A percentile compares a stretch with the other conserved stretches of the same genome.
phyloP scores from a whole-genome alignment of 1,140 invertebrate species.

The Centruroides vittatus region DNA sequence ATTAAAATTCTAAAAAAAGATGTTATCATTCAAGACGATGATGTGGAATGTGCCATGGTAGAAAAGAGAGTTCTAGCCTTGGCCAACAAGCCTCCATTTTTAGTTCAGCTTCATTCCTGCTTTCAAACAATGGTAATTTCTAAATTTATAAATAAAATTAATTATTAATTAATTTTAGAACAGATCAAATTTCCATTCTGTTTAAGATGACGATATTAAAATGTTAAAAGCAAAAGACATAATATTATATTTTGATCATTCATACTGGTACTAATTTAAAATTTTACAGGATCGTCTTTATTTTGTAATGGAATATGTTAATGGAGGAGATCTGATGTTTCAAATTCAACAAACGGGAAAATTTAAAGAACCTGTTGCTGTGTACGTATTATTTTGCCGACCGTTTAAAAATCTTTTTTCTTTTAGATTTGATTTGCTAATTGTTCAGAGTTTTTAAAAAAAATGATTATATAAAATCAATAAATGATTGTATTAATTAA shows the following conservation, averaged over 20 bases:
- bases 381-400: slow-evolving; percentile 54
- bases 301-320: slow-evolving; percentile 99
- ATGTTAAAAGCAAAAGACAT: too few species aligned
- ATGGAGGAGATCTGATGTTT: slow-evolving; percentile 98
- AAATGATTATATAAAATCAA: too few species aligned
- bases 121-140: slow-evolving; percentile 91
- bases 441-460: too few species aligned
- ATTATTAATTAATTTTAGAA: too few species aligned
- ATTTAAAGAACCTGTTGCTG: slow-evolving; percentile 98
- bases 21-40: slow-evolving; percentile 93
- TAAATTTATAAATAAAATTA: neutral
- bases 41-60: slow-evolving; percentile 98
- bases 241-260: too few species aligned
- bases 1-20: slow-evolving; percentile 99
- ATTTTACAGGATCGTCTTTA: slow-evolving; percentile 66
- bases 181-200: neutral
- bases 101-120: slow-evolving; percentile 96
- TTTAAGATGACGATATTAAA: neutral
- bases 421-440: too few species aligned
- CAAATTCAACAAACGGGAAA: slow-evolving; percentile 99
- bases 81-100: slow-evolving; percentile 89
- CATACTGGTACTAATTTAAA: too few species aligned
- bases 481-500: too few species aligned
- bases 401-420: too few species aligned
- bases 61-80: slow-evolving; percentile 93